Evolutionary conservation across 2,797 vertebrate species (phyloP).

Genomic region (Manis pentadactyla): DNA sequence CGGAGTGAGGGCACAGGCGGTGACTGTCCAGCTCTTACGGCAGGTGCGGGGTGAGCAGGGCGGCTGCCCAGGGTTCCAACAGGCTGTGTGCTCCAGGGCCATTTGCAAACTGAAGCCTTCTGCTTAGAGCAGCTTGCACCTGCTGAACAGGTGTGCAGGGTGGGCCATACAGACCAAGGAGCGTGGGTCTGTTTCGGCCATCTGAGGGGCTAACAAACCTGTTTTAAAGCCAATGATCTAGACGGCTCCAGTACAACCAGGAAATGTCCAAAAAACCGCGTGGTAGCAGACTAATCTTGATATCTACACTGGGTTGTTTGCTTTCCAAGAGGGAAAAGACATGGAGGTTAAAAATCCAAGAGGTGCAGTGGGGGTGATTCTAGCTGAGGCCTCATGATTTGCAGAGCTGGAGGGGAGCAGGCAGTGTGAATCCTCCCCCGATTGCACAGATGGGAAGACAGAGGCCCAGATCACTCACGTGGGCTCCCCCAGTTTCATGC

Average conservation of each 20-base stretch:
- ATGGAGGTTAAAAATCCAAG: fast-evolving
- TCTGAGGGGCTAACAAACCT: not conserved
- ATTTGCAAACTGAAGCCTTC: fast-evolving
- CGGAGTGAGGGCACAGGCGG: not conserved
- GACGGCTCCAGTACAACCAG: not conserved
- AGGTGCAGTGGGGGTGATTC: fast-evolving
- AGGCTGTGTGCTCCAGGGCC: fast-evolving
- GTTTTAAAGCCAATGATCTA: too few relatives aligned
- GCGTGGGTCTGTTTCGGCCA: not conserved
- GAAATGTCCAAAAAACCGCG: fast-evolving
- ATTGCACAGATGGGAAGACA: fast-evolving
- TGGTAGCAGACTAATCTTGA: not conserved
- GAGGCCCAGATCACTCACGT: not conserved
- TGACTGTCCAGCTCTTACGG: not conserved
- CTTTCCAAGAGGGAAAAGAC: not conserved
- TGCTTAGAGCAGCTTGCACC: not conserved
- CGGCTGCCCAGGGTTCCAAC: fast-evolving
- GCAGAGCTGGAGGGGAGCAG: not conserved
- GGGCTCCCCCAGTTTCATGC: not conserved
- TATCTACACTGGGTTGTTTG: fast-evolving
- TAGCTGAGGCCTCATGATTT: not conserved
- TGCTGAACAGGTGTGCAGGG: fast-evolving
- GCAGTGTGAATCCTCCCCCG: too few relatives aligned
- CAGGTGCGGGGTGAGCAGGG: not conserved
- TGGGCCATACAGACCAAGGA: too few relatives aligned